Percentiles rank a stretch among this genome's conserved stretches.
Evolutionary conservation across 2,113 vertebrate genomes (phyloP).

Genomic region (Mixornis gularis): DNA sequence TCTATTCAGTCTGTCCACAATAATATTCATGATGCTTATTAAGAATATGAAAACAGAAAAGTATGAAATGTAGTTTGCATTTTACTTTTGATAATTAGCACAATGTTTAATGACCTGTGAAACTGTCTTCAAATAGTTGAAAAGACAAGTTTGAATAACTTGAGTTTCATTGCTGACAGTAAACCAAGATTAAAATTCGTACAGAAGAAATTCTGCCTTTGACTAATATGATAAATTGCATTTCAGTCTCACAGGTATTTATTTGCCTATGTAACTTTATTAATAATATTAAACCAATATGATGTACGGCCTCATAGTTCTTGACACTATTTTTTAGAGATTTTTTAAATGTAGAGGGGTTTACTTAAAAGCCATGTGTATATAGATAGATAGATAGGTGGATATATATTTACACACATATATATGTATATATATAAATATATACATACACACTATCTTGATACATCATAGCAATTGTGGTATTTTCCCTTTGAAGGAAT

Average conservation of each 20-base stretch:
- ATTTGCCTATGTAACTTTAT: background rate
- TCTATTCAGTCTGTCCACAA: background rate
- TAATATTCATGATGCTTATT: conserved; percentile 32
- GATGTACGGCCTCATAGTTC: background rate
- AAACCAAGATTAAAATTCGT: background rate
- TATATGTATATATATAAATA: rapidly evolving
- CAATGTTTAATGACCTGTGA: background rate
- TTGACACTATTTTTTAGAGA: background rate
- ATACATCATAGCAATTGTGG: background rate
- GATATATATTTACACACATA: rapidly evolving
- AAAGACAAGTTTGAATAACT: conserved; percentile 12
- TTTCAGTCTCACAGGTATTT: background rate
- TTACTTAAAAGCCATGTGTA: background rate
- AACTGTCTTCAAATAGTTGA: conserved; percentile 6
- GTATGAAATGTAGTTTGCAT: background rate
- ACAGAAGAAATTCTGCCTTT: background rate
- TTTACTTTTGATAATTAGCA: conserved; percentile 36
- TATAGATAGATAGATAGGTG: background rate
- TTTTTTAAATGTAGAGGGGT: background rate
- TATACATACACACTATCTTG: background rate
- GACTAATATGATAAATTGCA: background rate
- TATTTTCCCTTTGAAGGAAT: background rate
- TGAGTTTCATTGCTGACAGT: background rate
- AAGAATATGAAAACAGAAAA: conserved; percentile 40
- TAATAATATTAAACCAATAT: background rate